Base-by-base conservation (phyloP, 2,113 vertebrate genomes). In the Rhynchomys soricoides region DNA sequence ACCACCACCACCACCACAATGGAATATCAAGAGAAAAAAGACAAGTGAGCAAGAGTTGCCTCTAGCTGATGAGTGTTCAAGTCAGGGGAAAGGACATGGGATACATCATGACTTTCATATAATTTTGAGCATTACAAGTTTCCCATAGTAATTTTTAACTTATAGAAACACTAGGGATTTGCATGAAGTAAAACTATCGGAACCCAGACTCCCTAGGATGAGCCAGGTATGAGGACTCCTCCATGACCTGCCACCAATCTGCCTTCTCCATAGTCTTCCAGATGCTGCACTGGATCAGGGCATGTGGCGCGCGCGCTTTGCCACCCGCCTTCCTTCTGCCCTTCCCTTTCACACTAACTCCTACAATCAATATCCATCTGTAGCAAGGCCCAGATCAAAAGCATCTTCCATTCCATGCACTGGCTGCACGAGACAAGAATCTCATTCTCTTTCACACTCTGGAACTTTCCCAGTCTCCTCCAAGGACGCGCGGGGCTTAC, bases 91-190 rank as follows among this genome's bases (percentile, higher is more conserved):
- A 22, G 66, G 9, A 40, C 29, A 5, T 22, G 81, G 48, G 24
- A 6, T 55, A 66, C 64, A 79, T 64, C 62, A 52, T 45, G 16
- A 55, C 26, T 86, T 74, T 86, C 29, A 45, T 55, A 48, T 89
- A n/a, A 40, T 70, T 70, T 12, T 95, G 34, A 48, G 0, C 78
- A 55, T 74, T 86, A 85, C 50, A 85, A 78, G 66, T 5, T 75
- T 79, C 81, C 55, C 21, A 31, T 16, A 82, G 79, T 43, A 19
- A 66, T 52, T 57, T 96, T 97, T 93, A 92, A 91, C 45, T 66
- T 78, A 59, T 19, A 89, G 50, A 96, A 92, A 68, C n/a, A 50
- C 66, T 79, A 89, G 66, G 45, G 75, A 97, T 92, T 90, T 62
- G 52, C 50, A 82, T 73, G 21, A 94, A 64, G 79, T 37, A 79